These are phyloP conservation scores for Zaprionus nigranus DNA, from an alignment of 1,140 invertebrate genomes.

Conservation along the genomic window DNA sequence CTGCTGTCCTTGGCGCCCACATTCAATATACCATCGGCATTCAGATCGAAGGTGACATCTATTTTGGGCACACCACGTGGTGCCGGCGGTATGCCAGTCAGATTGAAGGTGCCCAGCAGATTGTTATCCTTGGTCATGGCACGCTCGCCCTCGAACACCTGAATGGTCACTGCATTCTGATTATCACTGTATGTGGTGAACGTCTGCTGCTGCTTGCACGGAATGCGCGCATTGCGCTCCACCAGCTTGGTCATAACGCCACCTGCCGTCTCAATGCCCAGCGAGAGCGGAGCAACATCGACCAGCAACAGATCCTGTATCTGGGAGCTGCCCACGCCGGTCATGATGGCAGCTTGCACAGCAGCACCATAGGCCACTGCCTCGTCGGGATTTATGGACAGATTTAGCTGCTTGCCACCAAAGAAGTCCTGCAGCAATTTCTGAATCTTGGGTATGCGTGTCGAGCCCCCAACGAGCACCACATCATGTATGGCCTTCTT, in stretches of 20 bases:
- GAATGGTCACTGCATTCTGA: slow-evolving; percentile 91
- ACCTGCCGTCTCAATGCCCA: slow-evolving; percentile 89
- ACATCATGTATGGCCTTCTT: slow-evolving; percentile 89
- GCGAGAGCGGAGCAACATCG: slow-evolving; percentile 89
- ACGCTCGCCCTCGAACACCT: slow-evolving; percentile 90
- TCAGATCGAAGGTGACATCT: slow-evolving; percentile 91
- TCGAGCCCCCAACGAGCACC: slow-evolving; percentile 88
- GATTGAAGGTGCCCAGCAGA: slow-evolving; percentile 91
- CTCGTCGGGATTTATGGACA: slow-evolving; percentile 93
- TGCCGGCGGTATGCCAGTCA: slow-evolving; percentile 90
- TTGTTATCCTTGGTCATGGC: slow-evolving; percentile 93
- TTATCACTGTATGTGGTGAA: slow-evolving; percentile 89
- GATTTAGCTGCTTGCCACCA: slow-evolving; percentile 88
- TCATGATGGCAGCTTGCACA: slow-evolving; percentile 91
- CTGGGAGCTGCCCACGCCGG: slow-evolving; percentile 88
- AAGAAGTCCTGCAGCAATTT: slow-evolving; percentile 88
- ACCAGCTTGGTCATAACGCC: slow-evolving; percentile 89
- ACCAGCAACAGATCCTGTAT: slow-evolving; percentile 91
- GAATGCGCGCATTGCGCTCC: slow-evolving; percentile 89
- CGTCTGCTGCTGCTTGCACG: slow-evolving; percentile 88
- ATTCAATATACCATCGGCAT: slow-evolving; percentile 92
- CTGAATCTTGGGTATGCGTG: slow-evolving; percentile 88
- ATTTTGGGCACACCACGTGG: slow-evolving; percentile 87
- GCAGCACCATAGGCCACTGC: slow-evolving; percentile 90
- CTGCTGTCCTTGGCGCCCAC: slow-evolving; percentile 92